Evolutionary conservation across 2,797 vertebrate genomes (phyloP).

Genomic region (Takifugu rubripes): DNA sequence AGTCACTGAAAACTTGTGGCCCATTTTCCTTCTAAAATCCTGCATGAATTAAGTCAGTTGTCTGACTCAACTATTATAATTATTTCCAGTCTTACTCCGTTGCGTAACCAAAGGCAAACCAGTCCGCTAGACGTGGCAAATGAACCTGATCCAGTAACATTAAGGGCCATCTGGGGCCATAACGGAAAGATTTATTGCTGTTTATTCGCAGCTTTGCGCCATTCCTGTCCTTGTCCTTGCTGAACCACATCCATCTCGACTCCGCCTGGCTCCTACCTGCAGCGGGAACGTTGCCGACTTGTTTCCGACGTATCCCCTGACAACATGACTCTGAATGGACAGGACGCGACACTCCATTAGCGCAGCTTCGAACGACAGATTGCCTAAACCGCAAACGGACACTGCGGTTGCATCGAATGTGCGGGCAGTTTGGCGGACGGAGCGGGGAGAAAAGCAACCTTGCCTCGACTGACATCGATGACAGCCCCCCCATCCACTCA

Average conservation of each 20-base stretch:
- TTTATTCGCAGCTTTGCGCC: too few species aligned
- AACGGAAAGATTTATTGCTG: too few species aligned
- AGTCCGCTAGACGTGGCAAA: too few species aligned
- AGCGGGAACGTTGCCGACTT: constrained; percentile 91
- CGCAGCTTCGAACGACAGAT: neutral
- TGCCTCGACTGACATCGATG: neutral
- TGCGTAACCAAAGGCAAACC: too few species aligned
- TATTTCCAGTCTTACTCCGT: too few species aligned
- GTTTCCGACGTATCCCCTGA: constrained; percentile 94
- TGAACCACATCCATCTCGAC: too few species aligned
- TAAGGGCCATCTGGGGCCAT: neutral
- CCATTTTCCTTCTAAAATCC: too few species aligned
- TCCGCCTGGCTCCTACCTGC: constrained; percentile 77
- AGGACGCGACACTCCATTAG: constrained; percentile 85
- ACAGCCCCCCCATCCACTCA: neutral
- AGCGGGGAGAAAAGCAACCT: neutral
- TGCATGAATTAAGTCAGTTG: too few species aligned
- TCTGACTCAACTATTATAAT: too few species aligned
- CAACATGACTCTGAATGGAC: constrained; percentile 95
- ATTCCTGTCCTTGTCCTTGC: too few species aligned
- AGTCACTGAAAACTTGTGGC: too few species aligned
- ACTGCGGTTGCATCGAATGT: constrained; percentile 18
- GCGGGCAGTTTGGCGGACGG: neutral
- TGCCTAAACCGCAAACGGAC: too few species aligned
- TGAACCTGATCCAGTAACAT: neutral